phyloP scores from a whole-genome alignment of 2,113 vertebrate genomes.

The Lepisosteus osseus region DNA sequence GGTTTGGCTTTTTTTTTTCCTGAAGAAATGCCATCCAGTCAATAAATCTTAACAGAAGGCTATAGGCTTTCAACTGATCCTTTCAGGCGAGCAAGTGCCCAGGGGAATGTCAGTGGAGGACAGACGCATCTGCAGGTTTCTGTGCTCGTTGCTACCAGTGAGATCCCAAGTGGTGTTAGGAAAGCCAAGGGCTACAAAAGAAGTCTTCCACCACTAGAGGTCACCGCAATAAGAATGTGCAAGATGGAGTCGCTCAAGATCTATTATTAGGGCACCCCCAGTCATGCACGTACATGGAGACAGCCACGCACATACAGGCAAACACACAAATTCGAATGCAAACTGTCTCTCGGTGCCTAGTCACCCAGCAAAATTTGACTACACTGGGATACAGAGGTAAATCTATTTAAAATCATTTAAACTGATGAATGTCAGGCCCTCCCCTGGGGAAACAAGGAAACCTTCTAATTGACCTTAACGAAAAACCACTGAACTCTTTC shows the following conservation, averaged over 20 bases:
- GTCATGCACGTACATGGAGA: not conserved
- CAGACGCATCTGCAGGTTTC: not conserved
- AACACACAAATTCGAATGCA: not conserved
- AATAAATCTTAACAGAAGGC: constrained; percentile 5
- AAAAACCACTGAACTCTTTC: too few relatives aligned
- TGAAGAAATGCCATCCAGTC: constrained; percentile 6
- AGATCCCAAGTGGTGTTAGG: not conserved
- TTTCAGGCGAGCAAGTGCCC: not conserved
- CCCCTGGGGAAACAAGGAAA: too few relatives aligned
- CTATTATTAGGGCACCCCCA: not conserved
- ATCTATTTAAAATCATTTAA: too few relatives aligned
- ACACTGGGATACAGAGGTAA: too few relatives aligned
- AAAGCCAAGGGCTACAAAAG: not conserved
- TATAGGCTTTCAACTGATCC: constrained; percentile 6
- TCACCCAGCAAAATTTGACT: too few relatives aligned
- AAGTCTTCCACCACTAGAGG: not conserved
- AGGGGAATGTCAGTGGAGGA: not conserved
- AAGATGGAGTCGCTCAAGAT: not conserved
- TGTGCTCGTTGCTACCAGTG: not conserved
- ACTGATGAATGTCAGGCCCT: too few relatives aligned
- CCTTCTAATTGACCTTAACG: too few relatives aligned
- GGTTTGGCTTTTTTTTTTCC: not conserved
- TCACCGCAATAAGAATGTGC: not conserved
- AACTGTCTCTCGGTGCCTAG: too few relatives aligned
- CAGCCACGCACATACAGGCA: not conserved